phyloP scores from a whole-genome alignment of 2,113 vertebrate genomes.

The Pycnonotus jocosus region DNA sequence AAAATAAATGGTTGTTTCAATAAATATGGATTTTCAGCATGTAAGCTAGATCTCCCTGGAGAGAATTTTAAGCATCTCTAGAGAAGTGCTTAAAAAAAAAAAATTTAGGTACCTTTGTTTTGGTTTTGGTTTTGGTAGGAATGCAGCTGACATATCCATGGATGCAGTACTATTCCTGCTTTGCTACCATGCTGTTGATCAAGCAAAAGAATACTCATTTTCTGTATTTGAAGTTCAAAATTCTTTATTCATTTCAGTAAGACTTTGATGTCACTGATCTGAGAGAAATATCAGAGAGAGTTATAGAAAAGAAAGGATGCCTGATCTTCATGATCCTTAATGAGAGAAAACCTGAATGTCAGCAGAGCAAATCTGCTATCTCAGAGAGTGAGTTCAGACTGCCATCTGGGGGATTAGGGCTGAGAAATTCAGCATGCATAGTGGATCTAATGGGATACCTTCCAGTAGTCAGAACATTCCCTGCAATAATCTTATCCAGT shows the following conservation, averaged over 20 bases:
- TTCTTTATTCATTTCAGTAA: background rate
- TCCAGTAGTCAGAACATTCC: background rate
- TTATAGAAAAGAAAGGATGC: background rate
- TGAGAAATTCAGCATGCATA: background rate
- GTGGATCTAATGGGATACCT: background rate
- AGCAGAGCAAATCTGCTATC: background rate
- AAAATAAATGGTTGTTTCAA: background rate
- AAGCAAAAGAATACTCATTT: background rate
- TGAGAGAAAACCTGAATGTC: background rate
- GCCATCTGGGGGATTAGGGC: conserved; percentile 19
- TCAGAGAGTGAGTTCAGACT: conserved; percentile 20
- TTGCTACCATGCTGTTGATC: background rate
- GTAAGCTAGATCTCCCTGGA: background rate
- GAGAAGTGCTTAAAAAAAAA: background rate
- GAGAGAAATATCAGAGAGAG: background rate
- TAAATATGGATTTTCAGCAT: background rate
- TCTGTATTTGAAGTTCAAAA: conserved; percentile 11
- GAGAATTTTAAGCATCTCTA: background rate
- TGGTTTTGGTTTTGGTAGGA: background rate
- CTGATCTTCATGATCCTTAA: background rate
- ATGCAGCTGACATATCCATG: background rate
- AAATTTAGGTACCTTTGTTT: background rate
- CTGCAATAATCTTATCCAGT: background rate
- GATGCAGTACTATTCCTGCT: background rate
- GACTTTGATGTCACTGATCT: conserved; percentile 28